Evolutionary conservation across 2,797 vertebrate species (phyloP).

Genomic region (Spinus pinus): DNA sequence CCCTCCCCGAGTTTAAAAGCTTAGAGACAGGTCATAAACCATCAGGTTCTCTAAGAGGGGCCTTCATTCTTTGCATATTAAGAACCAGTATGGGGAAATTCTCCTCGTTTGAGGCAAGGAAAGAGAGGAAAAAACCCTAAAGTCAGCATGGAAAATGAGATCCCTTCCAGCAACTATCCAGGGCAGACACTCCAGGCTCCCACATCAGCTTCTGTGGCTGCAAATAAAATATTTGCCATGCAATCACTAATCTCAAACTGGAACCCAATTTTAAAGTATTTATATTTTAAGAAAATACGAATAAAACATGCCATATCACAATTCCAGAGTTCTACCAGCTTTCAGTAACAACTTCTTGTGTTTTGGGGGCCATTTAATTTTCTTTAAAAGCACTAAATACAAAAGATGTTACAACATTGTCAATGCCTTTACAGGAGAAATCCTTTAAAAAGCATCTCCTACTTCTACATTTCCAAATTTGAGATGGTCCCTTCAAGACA

Average conservation of each 20-base stretch:
- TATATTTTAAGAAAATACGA: background rate
- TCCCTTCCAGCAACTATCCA: background rate
- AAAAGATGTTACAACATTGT: background rate
- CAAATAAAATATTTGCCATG: background rate
- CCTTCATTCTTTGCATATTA: background rate
- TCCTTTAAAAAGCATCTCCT: background rate
- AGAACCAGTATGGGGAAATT: background rate
- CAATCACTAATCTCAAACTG: background rate
- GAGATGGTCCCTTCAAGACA: background rate
- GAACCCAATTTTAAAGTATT: background rate
- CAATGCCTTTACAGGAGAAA: background rate
- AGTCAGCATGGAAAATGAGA: background rate
- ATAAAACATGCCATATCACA: fast-evolving
- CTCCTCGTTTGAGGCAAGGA: background rate
- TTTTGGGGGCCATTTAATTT: background rate
- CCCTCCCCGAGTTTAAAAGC: background rate
- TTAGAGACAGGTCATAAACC: background rate
- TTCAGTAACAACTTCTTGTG: background rate
- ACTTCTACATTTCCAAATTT: background rate
- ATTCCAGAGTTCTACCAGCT: background rate
- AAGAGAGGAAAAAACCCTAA: fast-evolving
- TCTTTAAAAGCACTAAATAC: background rate
- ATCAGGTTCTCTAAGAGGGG: background rate
- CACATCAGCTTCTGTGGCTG: background rate
- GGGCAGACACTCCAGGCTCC: background rate